Conservation (phyloP, 2,797 vertebrate genomes). For the Rhinophrynus dorsalis region DNA sequence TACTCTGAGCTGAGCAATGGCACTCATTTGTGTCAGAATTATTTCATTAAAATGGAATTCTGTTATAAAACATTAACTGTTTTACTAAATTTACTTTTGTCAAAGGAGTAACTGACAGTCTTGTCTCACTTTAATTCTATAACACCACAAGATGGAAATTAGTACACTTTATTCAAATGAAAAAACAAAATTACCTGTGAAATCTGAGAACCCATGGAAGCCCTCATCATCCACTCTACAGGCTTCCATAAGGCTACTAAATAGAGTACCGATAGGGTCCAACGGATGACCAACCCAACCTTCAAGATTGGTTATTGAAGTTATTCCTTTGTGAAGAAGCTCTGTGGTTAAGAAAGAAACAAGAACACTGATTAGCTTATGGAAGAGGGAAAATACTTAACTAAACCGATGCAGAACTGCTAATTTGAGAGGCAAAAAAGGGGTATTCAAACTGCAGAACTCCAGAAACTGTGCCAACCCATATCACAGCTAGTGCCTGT, state of each 20-base stretch:
- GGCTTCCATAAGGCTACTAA: slow-evolving; percentile 92
- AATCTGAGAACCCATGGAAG: slow-evolving; percentile 80
- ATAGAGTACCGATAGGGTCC: slow-evolving; percentile 93
- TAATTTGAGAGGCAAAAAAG: too few species aligned
- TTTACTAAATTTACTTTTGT: neutral
- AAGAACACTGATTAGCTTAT: too few species aligned
- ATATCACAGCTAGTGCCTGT: too few species aligned
- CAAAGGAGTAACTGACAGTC: neutral
- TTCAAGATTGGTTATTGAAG: slow-evolving; percentile 91
- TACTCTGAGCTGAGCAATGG: slow-evolving; percentile 6
- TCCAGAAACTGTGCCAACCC: too few species aligned
- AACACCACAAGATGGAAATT: too few species aligned
- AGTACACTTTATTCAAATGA: neutral
- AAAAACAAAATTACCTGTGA: slow-evolving; percentile 74
- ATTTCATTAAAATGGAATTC: slow-evolving; percentile 18
- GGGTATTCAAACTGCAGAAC: too few species aligned
- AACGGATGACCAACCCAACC: slow-evolving; percentile 97
- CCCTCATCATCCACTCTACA: slow-evolving; percentile 81
- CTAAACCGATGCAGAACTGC: too few species aligned
- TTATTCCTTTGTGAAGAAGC: slow-evolving; percentile 89
- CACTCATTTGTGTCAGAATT: slow-evolving; percentile 20
- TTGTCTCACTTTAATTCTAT: too few species aligned
- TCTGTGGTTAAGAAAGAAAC: slow-evolving; percentile 63
- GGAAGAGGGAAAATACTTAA: too few species aligned
- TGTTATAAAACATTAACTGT: slow-evolving; percentile 2